These are phyloP conservation scores for Cardinalis cardinalis DNA, from an alignment of 2,113 vertebrate genomes.

Conservation along the genomic window DNA sequence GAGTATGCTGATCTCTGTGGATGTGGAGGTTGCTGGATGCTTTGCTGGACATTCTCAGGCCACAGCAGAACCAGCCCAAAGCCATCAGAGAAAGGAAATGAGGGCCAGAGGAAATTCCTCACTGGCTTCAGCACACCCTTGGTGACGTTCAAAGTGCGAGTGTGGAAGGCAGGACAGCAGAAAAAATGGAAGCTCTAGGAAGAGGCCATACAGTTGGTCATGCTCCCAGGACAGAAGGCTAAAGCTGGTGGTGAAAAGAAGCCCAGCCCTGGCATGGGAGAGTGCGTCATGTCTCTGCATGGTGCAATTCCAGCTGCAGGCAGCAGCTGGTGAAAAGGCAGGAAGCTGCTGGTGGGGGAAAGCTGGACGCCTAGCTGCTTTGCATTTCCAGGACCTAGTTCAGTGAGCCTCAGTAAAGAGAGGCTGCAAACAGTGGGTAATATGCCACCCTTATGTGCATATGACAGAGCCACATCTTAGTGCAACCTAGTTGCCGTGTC, in stretches of 20 bases:
- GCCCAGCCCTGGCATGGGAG: background rate
- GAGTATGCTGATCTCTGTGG: background rate
- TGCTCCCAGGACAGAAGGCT: background rate
- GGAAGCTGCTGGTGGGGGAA: background rate
- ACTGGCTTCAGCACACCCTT: background rate
- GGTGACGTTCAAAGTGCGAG: background rate
- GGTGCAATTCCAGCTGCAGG: background rate
- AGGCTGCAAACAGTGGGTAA: background rate
- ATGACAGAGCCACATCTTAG: background rate
- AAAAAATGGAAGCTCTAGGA: background rate
- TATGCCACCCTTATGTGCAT: background rate
- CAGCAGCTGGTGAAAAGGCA: background rate
- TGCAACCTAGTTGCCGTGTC: conserved; percentile 1
- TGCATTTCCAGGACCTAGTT: background rate
- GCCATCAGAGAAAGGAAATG: background rate
- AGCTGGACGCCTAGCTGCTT: background rate
- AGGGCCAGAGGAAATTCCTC: background rate
- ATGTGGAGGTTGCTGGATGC: background rate
- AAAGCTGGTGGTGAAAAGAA: background rate
- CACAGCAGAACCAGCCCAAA: background rate
- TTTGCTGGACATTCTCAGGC: background rate
- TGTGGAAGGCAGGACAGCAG: background rate
- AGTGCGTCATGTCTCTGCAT: rapidly evolving
- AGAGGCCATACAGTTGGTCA: background rate
- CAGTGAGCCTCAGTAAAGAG: rapidly evolving